Evolutionary conservation across 2,113 vertebrate genomes (phyloP), one percentile per base, ranked within the genome.

Genomic region (Mus pahari): DNA sequence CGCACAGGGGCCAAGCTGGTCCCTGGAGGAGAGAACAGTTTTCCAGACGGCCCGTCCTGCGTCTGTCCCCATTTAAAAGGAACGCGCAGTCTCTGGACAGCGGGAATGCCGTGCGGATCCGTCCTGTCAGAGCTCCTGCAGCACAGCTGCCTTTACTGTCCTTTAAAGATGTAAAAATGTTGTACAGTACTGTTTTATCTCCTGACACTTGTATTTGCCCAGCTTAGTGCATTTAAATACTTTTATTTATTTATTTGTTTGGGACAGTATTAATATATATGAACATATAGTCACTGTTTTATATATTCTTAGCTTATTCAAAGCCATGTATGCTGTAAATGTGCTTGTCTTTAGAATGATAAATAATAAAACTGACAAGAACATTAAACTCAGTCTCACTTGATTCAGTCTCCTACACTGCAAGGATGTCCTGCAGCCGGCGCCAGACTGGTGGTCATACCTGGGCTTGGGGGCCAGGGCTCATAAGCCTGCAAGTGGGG

Each of bases 181-280:
- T 98, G 98, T 98, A 98, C 96, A 97, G 98, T 98, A 98, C 58
- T 70, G 91, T 94, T 98, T 98, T 97, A 97, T 98, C 97, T 97
- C 96, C 86, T 97, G 91, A 96, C 91, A 24, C 74, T 94, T 98
- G 98, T 98, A 98, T 94, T 98, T 98, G 97, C 97, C 97, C 98
- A 97, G 98, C 98, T 98, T 97, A 97, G 98, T 98, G 98, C 98
- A 98, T 98, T 98, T 91, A 97, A 98, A 95, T 97, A 98, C 98
- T 98, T 99, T 98, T 98, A 99, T 99, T 98, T 98, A 99, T 99
- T 98, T 99, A 99, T 99, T 99, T 98, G 98, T 96, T 98, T 98
- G 64, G 98, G 97, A 97, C 98, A 98, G 98, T 98, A 98, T 99
- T 99, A 98, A 98, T 98, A 98, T 98, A 98, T 98, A 98, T 97